phyloP scores from a whole-genome alignment of 1,140 invertebrate species.

The Drosophila orosa region DNA sequence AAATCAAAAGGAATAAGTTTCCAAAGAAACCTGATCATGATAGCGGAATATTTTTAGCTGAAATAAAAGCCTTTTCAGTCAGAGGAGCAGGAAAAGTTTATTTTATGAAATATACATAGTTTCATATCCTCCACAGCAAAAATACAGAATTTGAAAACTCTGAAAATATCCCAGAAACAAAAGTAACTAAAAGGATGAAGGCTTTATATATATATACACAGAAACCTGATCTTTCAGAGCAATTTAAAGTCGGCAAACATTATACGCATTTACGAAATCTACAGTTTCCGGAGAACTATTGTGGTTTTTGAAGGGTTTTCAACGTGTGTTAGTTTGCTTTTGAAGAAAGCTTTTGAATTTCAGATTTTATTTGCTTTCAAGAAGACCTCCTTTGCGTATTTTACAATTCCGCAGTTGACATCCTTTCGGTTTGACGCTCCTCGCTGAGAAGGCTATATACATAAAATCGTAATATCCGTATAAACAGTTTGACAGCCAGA shows the following conservation, averaged over 20 bases:
- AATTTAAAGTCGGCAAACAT: conserved; percentile 5
- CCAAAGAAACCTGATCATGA: neutral
- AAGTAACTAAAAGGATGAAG: neutral
- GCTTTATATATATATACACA: neutral
- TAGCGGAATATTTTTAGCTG: neutral
- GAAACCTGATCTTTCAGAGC: neutral
- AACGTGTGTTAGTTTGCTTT: neutral
- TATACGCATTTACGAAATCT: neutral
- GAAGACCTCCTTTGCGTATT: neutral
- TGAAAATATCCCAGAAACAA: neutral
- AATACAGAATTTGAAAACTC: neutral
- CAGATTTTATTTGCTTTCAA: neutral
- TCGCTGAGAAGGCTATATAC: neutral
- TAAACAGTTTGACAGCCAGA: conserved; percentile 35
- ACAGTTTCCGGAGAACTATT: neutral
- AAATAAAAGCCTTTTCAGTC: neutral
- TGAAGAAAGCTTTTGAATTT: neutral
- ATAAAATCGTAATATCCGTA: conserved; percentile 33
- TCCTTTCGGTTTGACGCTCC: conserved; percentile 4
- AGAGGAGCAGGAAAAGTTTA: neutral
- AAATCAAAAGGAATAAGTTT: conserved; percentile 1
- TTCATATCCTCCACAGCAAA: neutral
- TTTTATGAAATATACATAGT: neutral
- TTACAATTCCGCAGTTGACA: conserved; percentile 10
- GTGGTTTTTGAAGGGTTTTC: neutral